Base-by-base conservation (phyloP, 2,888 invertebrate species). In the Creontiades dilutus region DNA sequence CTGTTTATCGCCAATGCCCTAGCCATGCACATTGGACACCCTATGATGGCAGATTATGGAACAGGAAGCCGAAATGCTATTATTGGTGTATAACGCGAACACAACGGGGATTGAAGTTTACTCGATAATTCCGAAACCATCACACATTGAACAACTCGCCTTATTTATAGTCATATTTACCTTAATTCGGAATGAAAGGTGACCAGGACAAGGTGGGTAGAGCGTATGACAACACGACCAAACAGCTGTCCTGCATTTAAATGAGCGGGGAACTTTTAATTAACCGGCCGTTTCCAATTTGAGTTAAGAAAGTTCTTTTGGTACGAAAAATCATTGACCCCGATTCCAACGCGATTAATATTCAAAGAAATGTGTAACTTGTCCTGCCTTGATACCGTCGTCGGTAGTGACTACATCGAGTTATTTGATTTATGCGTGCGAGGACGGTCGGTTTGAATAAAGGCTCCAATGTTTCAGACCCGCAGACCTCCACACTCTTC, bases 321-420 rank as follows among this genome's bases (percentile, higher is more conserved):
- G 23, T 19, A 68, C 68, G 23, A 68, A 68, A 68, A 68, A 68
- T 12, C 68, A 68, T 68, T 68, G 68, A 68, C 68, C 68, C 23
- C 68, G 13, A 68, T 68, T 68, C 68, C 23, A 23, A 68, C 68
- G 7, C 68, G 68, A 68, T 68, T 68, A 68, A 68, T 68, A 68
- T 68, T 68, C 68, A 68, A 23, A 27, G 68, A 68, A 68, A 68
- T 68, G 12, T 23, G 23, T 23, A 68, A 68, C 12, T 68, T 68
- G 68, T 27, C 23, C 11, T 3, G 68, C 68, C 68, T 19, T 23
- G 11, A 68, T 23, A 68, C 23, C 68, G 19, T 23, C 68, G 23
- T 68, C 23, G 9, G 0, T 23, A 23, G 68, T 23, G 68, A 68
- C 68, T 23, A 4, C 23, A 68, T 68, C 68, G 68, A 23, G 23